phyloP scores from a whole-genome alignment of 2,113 vertebrate species.

The Bombycilla garrulus region DNA sequence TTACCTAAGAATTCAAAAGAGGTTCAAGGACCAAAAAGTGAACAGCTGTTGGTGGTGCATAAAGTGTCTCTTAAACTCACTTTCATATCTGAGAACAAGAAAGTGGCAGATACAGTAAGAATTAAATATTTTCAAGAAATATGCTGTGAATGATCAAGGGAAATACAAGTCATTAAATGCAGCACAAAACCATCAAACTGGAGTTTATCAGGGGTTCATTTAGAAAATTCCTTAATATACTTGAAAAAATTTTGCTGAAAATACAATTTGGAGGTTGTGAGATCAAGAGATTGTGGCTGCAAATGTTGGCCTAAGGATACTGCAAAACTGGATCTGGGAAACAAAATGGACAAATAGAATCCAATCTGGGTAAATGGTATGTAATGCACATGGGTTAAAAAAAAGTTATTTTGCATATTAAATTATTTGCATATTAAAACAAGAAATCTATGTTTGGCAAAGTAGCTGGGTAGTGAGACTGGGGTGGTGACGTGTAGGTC shows the following conservation, averaged over 20 bases:
- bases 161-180: background rate
- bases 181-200: background rate
- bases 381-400: background rate
- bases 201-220: background rate
- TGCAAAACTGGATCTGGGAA: background rate
- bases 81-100: background rate
- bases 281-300: background rate
- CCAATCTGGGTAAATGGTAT: background rate
- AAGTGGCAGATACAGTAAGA: background rate
- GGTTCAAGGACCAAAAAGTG: background rate
- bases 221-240: background rate
- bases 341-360: background rate
- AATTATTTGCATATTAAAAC: background rate
- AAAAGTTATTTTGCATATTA: background rate
- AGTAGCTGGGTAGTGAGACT: background rate
- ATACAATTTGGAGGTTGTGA: background rate
- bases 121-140: background rate
- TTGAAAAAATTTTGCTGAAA: background rate
- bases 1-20: background rate
- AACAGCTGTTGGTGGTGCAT: background rate
- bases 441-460: background rate
- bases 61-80: background rate
- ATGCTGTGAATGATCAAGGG: background rate
- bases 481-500: background rate
- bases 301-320: background rate